A percentile compares a stretch with the other conserved stretches of the same genome.
These are phyloP conservation scores for Sparus aurata DNA, from an alignment of 2,797 vertebrate species.

Conservation along the genomic window DNA sequence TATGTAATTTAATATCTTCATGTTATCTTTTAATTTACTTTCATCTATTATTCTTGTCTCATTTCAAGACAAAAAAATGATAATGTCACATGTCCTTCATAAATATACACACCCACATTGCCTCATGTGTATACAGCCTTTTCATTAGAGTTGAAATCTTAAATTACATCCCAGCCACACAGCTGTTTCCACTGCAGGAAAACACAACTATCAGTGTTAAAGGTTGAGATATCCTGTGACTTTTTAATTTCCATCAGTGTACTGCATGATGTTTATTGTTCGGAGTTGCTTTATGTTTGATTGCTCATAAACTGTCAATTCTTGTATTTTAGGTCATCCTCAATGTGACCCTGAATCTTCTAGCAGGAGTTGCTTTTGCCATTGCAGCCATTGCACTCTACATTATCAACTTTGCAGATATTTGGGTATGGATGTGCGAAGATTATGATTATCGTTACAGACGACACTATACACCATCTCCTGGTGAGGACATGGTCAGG, in stretches of 20 bases:
- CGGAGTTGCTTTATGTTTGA: not conserved
- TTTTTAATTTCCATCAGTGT: not conserved
- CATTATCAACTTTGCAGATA: not conserved
- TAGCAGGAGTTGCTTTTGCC: constrained; percentile 63
- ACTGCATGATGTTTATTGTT: not conserved
- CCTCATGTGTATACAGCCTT: not conserved
- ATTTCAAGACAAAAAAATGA: not conserved
- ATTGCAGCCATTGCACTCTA: constrained; percentile 72
- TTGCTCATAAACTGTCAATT: not conserved
- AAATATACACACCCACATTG: not conserved
- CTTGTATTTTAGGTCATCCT: constrained; percentile 65
- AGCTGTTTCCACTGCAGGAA: too few species aligned
- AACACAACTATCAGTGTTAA: too few species aligned
- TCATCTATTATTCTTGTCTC: not conserved
- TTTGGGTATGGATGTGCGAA: rapidly evolving
- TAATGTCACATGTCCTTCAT: not conserved
- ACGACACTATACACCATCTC: not conserved
- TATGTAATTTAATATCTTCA: not conserved
- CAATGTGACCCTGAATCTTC: constrained; percentile 67
- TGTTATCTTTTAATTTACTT: not conserved
- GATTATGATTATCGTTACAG: rapidly evolving
- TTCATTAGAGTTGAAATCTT: not conserved
- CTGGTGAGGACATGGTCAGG: rapidly evolving
- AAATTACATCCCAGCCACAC: not conserved
- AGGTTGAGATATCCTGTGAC: too few species aligned